phyloP scores from a whole-genome alignment of 1,140 invertebrate species.

The Melanaphis sacchari region DNA sequence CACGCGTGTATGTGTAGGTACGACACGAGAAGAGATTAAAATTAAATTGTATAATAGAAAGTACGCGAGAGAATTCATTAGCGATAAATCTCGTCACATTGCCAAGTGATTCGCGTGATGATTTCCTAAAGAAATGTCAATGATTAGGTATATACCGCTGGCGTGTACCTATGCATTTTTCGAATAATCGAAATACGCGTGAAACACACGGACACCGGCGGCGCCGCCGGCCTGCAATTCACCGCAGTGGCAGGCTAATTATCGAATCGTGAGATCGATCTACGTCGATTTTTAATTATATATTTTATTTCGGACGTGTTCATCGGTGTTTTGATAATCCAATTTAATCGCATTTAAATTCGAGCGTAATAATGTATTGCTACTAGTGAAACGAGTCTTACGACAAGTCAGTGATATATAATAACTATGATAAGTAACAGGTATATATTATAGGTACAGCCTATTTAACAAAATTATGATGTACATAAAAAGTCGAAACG shows the following conservation, averaged over 20 bases:
- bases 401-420: background rate
- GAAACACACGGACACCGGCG: background rate
- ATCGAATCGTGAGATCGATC: background rate
- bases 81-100: background rate
- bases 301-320: background rate
- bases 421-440: background rate
- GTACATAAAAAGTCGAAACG: too few relatives aligned
- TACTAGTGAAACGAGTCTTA: background rate
- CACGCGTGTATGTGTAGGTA: too few relatives aligned
- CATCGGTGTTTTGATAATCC: background rate
- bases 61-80: background rate
- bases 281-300: background rate
- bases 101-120: background rate
- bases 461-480: too few relatives aligned
- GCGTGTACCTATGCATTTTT: background rate
- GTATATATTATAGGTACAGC: too few relatives aligned
- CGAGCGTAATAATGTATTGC: background rate
- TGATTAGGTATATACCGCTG: background rate
- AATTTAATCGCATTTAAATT: background rate
- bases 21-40: background rate
- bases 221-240: background rate
- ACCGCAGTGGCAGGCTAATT: background rate
- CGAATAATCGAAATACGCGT: background rate
- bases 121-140: background rate
- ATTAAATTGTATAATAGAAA: background rate